Base-by-base conservation (phyloP, 2,888 invertebrate genomes). In the Choristoneura rosaceana region DNA sequence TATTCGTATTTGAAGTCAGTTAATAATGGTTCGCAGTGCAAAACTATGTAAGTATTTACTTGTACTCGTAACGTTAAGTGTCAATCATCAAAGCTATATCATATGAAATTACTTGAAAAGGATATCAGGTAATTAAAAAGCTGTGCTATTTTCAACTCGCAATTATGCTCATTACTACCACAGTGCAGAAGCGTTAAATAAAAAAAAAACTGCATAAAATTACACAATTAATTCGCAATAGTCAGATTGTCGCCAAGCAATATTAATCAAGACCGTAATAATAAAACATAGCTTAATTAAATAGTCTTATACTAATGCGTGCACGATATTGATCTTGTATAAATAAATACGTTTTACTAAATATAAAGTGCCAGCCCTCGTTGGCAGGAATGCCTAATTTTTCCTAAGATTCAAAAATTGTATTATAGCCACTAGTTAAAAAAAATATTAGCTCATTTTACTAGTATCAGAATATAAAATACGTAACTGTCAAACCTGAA, bases 131-230 rank as follows among this genome's bases (percentile, higher is more conserved):
- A 15, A 33, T 14, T 14, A 4, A 0, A 7, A 33, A 55, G 66
- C 66, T 55, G 41, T 58, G 66, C 66, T n/a, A 43, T 7, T 66
- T 58, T 33, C 14, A 58, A 58, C 17, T 58, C 43, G 55, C 55
- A 41, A 7, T 43, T 17, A 66, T 12, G 43, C 59, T n/a, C 34
- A 9, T 2, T 38, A 34, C 7, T 3, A 8, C 43, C n/a, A 47
- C 4, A 61, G 15, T 17, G 43, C 63, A 47, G 14, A 63, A 25
- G 61, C 61, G 41, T 4, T 7, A 61, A 17, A 61, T 10, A 7
- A 15, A 17, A 3, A 15, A 9, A n/a, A 59, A 10, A 8, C 9
- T 12, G 10, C 12, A 25, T 25, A 25, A 2, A 17, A 55, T 14
- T 12, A 15, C 10, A 25, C 9, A 9, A 47, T 47, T 15, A 41